Evolutionary conservation across 1,140 invertebrate species (phyloP), one percentile per base, ranked within the genome.

Genomic region (Epicauta chinensis): DNA sequence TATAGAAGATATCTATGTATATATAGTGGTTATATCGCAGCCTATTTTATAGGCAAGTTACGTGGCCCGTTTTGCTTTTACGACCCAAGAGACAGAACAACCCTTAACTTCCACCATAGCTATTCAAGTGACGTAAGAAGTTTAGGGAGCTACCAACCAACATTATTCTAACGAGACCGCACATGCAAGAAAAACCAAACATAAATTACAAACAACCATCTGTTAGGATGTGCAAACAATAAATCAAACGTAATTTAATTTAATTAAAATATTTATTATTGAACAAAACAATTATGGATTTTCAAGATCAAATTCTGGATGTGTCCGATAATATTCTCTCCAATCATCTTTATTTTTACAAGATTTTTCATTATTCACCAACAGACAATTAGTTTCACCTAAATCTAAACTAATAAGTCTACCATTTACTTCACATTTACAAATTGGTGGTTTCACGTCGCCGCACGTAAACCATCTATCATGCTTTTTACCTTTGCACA

Each of bases 391-490:
- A 5, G 56, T 54, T 31, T 58, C 52, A 4, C 56, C 56, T 17
- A 58, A 29, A 34, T 58, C 56, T 47, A 58, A 23, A 12, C 40
- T 39, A 23, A 54, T 40, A 17, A 37, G 34, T 48, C 42, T 44
- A n/a, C 56, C 52, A 29, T 55, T 46, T 9, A 31, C 12, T n/a
- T 17, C 36, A 41, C 56, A 58, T 17, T 45, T 16, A 31, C 56
- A 58, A 12, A 48, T 13, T 1, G 56, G 56, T 3, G 56, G 56
- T 48, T 49, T 50, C 31, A 55, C 47, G 23, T 58, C 56, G n/a
- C 45, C 50, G 23, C 56, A 58, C 15, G 35, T 38, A 36, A 58
- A 58, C 12, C 42, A 46, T 39, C 52, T 47, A 44, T 43, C 6
- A 41, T 55, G 31, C 15, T 55, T 58, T 5, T 30, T 37, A 12